These are phyloP conservation scores for Lagria hirta DNA, from an alignment of 2,888 invertebrate genomes.

Conservation along the genomic window DNA sequence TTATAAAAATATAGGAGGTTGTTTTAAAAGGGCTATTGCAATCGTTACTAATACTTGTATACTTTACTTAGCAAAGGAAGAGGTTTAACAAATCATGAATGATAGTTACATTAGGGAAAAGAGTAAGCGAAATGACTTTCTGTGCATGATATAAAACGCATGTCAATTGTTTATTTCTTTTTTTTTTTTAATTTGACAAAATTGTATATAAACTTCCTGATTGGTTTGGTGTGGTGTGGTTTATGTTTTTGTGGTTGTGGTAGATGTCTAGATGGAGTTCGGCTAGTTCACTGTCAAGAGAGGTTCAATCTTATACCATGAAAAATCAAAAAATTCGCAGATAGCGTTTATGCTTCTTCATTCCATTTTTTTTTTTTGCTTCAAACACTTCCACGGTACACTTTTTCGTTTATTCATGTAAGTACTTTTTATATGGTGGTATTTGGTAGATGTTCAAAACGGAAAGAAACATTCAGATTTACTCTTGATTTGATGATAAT, in stretches of 20 bases:
- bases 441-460: too few species aligned
- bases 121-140: slow-evolving; percentile 27
- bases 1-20: too few species aligned
- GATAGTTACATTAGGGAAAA: too few species aligned
- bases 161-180: slow-evolving; percentile 6
- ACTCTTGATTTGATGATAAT: background rate
- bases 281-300: slow-evolving; percentile 63
- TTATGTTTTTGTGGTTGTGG: slow-evolving; percentile 55
- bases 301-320: slow-evolving; percentile 63
- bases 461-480: background rate
- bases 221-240: slow-evolving; percentile 45
- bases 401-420: slow-evolving; percentile 8
- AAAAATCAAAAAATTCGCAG: slow-evolving; percentile 53
- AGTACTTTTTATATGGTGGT: too few species aligned
- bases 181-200: too few species aligned
- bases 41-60: too few species aligned
- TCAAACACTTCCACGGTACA: too few species aligned
- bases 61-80: too few species aligned
- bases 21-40: too few species aligned
- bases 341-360: slow-evolving; percentile 36
- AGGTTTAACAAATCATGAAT: slow-evolving; percentile 44
- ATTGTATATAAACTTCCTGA: too few species aligned
- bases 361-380: slow-evolving; percentile 24
- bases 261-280: slow-evolving; percentile 67
- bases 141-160: slow-evolving; percentile 14